Percentiles rank a stretch among this genome's conserved stretches.
Evolutionary conservation across 2,113 vertebrate species (phyloP).

Genomic region (Ia io): DNA sequence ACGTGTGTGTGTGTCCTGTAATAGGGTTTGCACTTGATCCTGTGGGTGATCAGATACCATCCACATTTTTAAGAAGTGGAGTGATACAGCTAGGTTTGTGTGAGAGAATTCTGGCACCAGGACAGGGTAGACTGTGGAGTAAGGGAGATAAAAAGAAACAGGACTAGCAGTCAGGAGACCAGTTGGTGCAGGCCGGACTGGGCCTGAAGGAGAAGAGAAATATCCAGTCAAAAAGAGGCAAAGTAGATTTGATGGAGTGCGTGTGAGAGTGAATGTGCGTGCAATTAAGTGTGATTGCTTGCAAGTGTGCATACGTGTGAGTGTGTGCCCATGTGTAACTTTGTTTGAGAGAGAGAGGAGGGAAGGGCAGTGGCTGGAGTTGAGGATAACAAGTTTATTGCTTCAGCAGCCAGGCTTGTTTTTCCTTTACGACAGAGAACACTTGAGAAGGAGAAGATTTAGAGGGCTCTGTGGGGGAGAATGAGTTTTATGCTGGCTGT

Average conservation of each 20-base stretch:
- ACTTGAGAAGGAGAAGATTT: not conserved
- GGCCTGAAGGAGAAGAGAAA: not conserved
- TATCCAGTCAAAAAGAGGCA: not conserved
- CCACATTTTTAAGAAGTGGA: not conserved
- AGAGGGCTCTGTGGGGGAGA: not conserved
- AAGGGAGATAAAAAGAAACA: not conserved
- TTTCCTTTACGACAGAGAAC: not conserved
- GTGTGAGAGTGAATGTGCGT: too few species aligned
- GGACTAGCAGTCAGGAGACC: not conserved
- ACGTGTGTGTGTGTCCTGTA: too few species aligned
- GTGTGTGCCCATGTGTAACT: fast-evolving
- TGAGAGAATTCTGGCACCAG: not conserved
- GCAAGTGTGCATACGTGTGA: not conserved
- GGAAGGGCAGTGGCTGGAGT: slow-evolving; percentile 17
- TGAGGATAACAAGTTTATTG: not conserved
- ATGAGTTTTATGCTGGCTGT: not conserved
- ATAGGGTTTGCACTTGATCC: not conserved
- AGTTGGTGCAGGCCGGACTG: not conserved
- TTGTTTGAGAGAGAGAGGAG: not conserved
- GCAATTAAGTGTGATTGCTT: not conserved
- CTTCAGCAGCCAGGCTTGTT: not conserved
- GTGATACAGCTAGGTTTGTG: not conserved
- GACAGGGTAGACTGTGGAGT: not conserved
- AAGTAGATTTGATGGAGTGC: not conserved
- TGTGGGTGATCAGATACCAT: not conserved